phyloP scores from a whole-genome alignment of 2,113 vertebrate genomes.

The Elanoides forficatus region DNA sequence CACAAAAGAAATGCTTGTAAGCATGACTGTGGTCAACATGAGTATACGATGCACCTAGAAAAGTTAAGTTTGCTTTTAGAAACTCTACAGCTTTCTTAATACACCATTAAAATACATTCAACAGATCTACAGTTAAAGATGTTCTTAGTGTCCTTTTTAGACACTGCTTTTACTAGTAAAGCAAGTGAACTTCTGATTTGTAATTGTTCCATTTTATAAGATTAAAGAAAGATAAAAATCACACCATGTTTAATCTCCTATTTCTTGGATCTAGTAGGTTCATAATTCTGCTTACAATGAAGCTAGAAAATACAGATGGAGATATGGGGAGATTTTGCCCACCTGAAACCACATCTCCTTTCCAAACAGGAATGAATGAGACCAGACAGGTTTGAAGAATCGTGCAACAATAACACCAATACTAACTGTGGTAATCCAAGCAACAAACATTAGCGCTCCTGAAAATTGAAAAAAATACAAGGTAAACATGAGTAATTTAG shows the following conservation, averaged over 20 bases:
- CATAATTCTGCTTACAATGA: background rate
- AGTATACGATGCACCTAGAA: conserved; percentile 80
- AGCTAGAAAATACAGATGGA: background rate
- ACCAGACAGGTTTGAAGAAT: conserved; percentile 84
- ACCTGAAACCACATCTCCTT: conserved; percentile 89
- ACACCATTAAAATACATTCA: background rate
- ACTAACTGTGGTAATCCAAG: conserved; percentile 83
- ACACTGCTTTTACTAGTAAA: background rate
- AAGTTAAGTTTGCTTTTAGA: background rate
- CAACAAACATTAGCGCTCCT: conserved; percentile 85
- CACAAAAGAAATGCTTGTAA: conserved; percentile 78
- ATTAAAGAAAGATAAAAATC: background rate
- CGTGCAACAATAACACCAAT: conserved; percentile 81
- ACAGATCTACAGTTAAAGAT: background rate
- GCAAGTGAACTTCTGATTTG: background rate
- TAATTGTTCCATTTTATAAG: background rate
- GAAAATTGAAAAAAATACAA: background rate
- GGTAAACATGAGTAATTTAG: background rate
- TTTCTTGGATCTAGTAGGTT: background rate
- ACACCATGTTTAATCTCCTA: background rate
- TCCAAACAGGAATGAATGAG: conserved; percentile 73
- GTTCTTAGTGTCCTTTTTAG: background rate
- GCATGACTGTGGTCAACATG: conserved; percentile 77
- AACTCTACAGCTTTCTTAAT: background rate
- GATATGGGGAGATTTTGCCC: background rate